Base-by-base conservation (phyloP, 2,888 invertebrate genomes). In the Himalopsyche tibetana region DNA sequence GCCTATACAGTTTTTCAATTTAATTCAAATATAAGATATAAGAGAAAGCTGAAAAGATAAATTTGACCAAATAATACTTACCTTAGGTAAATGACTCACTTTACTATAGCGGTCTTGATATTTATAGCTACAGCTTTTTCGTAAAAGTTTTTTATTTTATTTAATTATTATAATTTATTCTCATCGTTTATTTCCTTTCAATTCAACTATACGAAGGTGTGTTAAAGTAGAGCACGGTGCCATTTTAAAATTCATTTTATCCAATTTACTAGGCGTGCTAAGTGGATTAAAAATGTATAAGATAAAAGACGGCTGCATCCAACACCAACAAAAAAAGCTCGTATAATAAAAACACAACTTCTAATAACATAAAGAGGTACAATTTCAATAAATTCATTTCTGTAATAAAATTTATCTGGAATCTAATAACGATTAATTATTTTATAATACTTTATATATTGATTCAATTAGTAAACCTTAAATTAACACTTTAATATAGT, bases 221-320 rank as follows among this genome's bases (percentile, higher is more conserved):
- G 69, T 28, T 36, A 69, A 69, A 28, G 69, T 11, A 36, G 28
- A 11, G 17, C 69, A 28, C 69, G 12, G 69, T 69, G 28, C 36
- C 69, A 69, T 28, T 69, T 36, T 69, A 28, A 69, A 69, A 69
- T 36, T 28, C n/a, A 69, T 69, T 69, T 69, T 69, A 69, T 69
- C 69, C 69, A 69, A 36, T 69, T 69, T 69, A 36, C 69, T 69
- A 69, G 69, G 69, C 36, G 69, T 11, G 69, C 11, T 69, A 69
- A 69, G 69, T 69, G 69, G 36, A 69, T 69, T 69, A 69, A 69
- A 69, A 69, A 69, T 69, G 19, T 69, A 28, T 69, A 69, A 69
- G 28, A 69, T 28, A 69, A 69, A 69, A 69, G 9, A 69, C 19
- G 19, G 69, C 12, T 69, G 69, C 69, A 69, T 69, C 6, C 36